A percentile compares a stretch with the other conserved stretches of the same genome.
phyloP scores from a whole-genome alignment of 2,113 vertebrate species.

The Syrrhaptes paradoxus region DNA sequence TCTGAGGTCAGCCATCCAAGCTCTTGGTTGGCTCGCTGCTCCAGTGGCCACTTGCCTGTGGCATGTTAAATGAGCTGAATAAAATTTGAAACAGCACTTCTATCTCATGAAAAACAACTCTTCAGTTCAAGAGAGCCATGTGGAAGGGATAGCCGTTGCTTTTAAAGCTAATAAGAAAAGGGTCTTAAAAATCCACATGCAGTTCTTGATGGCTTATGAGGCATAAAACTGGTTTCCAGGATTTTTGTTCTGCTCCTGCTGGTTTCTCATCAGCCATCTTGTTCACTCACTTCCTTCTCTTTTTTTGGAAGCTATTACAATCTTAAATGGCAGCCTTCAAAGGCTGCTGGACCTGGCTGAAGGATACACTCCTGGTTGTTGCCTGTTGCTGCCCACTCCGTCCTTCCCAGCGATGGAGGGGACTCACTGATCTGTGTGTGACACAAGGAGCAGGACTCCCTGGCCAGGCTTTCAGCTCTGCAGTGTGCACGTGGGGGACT shows the following conservation, averaged over 20 bases:
- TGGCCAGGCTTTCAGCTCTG: background rate
- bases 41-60: background rate
- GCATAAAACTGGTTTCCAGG: background rate
- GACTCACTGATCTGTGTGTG: background rate
- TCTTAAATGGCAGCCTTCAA: background rate
- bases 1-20: background rate
- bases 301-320: background rate
- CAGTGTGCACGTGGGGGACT: background rate
- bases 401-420: background rate
- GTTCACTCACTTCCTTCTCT: background rate
- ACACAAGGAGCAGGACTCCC: background rate
- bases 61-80: background rate
- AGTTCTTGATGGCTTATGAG: background rate
- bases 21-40: background rate
- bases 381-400: background rate
- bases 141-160: background rate
- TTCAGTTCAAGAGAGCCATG: background rate
- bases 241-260: background rate
- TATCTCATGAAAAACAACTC: background rate
- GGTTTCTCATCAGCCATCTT: background rate
- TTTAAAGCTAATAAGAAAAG: background rate
- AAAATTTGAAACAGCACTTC: background rate
- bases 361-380: background rate
- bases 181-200: background rate
- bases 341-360: background rate